A percentile compares a stretch with the other conserved stretches of the same genome.
Evolutionary conservation across 2,113 vertebrate species (phyloP).

Genomic region (Labrus mixtus): DNA sequence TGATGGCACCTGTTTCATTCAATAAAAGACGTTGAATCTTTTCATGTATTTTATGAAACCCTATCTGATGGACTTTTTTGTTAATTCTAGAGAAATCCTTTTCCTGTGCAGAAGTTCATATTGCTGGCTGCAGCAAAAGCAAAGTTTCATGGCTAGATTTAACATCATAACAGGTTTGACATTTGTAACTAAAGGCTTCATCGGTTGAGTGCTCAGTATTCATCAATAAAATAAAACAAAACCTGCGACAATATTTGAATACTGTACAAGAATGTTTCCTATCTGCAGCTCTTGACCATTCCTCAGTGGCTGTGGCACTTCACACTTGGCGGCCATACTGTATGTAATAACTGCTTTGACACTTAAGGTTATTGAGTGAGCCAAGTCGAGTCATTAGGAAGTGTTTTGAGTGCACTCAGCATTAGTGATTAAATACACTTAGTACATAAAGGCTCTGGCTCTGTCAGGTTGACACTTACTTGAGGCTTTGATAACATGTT

Average conservation of each 20-base stretch:
- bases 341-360: constrained; percentile 43
- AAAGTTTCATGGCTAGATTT: no score
- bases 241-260: constrained; percentile 12
- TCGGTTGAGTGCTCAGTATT: no score
- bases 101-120: no score
- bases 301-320: neutral
- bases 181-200: no score
- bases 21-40: neutral
- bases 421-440: constrained; percentile 61
- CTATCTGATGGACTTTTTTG: no score
- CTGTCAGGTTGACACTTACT: constrained; percentile 39
- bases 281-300: constrained; percentile 11
- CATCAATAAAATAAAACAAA: constrained; percentile 4
- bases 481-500: constrained; percentile 39
- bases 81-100: no score
- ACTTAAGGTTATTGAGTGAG: constrained; percentile 27
- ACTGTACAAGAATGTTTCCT: constrained; percentile 11
- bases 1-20: constrained; percentile 33
- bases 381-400: constrained; percentile 41
- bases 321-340: neutral
- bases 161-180: no score
- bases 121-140: no score
- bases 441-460: constrained; percentile 32
- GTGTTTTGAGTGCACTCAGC: constrained; percentile 68
- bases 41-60: neutral